phyloP scores from a whole-genome alignment of 2,888 invertebrate species.

The Xylophagus ater region DNA sequence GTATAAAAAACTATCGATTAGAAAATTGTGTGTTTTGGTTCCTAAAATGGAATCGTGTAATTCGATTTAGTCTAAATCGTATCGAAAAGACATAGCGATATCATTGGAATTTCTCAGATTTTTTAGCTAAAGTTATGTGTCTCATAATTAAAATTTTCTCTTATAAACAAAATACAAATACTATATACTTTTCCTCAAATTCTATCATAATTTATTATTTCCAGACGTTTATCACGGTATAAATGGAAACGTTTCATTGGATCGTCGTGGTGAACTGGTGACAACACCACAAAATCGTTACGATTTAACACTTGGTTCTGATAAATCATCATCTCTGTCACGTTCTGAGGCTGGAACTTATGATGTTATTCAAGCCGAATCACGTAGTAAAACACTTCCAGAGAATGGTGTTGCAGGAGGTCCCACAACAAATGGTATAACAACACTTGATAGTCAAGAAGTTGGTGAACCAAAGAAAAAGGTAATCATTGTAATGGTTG shows the following conservation, averaged over 20 bases:
- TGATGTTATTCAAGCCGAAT: slow-evolving; percentile 37
- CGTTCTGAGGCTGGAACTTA: slow-evolving; percentile 39
- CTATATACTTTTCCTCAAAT: no score
- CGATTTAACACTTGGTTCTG: slow-evolving; percentile 36
- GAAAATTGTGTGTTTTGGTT: no score
- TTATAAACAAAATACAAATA: neutral
- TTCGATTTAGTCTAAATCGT: no score
- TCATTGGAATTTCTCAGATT: no score
- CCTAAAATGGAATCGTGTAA: no score
- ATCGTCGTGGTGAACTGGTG: slow-evolving; percentile 33
- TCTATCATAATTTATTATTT: slow-evolving; percentile 4
- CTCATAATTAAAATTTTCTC: neutral
- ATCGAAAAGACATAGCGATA: no score
- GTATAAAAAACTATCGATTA: no score
- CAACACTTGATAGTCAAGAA: slow-evolving; percentile 11
- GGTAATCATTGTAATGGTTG: slow-evolving; percentile 17
- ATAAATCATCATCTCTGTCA: slow-evolving; percentile 38
- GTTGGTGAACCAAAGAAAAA: slow-evolving; percentile 34
- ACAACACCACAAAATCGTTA: slow-evolving; percentile 30
- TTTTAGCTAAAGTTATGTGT: no score
- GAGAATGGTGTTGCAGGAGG: slow-evolving; percentile 20
- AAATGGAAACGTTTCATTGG: slow-evolving; percentile 38
- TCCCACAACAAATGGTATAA: slow-evolving; percentile 11
- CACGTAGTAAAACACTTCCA: slow-evolving; percentile 29
- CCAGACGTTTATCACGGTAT: slow-evolving; percentile 37